Percentiles rank a stretch among this genome's conserved stretches.
Evolutionary conservation across 2,797 vertebrate genomes (phyloP).

Genomic region (Lepus oiostolus): DNA sequence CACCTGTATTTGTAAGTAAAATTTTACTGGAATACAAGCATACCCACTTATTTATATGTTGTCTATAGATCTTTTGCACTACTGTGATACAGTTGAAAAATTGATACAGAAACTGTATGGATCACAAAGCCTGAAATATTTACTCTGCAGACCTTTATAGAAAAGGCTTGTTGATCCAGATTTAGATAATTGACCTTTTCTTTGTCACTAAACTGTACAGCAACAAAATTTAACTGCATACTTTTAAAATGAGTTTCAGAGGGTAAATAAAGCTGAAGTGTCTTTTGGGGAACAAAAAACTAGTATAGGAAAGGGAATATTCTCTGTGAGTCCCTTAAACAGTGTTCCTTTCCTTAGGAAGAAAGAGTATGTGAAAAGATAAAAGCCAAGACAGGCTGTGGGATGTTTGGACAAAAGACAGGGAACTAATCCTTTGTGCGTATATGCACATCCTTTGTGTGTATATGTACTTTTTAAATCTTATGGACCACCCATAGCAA

Average conservation of each 20-base stretch:
- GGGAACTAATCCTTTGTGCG: background rate
- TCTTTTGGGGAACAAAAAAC: slow-evolving; percentile 15
- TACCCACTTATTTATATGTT: background rate
- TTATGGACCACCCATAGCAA: background rate
- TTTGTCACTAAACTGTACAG: background rate
- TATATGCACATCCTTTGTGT: background rate
- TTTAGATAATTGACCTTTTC: background rate
- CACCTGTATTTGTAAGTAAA: background rate
- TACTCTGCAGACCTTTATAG: background rate
- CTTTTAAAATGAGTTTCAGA: slow-evolving; percentile 6
- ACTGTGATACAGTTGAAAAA: background rate
- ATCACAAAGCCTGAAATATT: slow-evolving; percentile 22
- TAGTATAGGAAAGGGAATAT: background rate
- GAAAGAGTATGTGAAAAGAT: background rate
- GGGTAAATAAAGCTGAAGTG: slow-evolving; percentile 17
- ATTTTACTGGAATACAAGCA: background rate
- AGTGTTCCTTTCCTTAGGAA: background rate
- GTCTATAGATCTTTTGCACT: background rate
- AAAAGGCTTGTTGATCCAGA: background rate
- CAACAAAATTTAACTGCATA: background rate
- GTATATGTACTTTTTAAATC: background rate
- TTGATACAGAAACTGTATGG: background rate
- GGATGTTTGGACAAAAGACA: background rate
- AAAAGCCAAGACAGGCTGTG: background rate
- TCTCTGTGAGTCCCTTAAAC: background rate